phyloP scores from a whole-genome alignment of 1,140 invertebrate species.

The Adoxophyes honmai region DNA sequence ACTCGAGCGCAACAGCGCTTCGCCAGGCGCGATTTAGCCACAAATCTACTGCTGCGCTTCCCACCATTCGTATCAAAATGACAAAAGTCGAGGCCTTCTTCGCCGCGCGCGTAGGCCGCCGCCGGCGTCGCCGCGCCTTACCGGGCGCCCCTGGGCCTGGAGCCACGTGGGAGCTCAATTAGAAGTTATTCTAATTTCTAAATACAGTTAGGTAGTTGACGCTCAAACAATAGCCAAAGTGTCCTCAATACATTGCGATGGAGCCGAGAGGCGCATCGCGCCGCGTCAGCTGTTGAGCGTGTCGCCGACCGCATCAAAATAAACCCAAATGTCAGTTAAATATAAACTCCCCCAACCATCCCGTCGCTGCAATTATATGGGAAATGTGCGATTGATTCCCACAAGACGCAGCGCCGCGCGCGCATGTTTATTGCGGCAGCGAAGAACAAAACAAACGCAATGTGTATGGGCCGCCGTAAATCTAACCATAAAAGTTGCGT shows the following conservation, averaged over 20 bases:
- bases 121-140: not conserved
- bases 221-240: no score
- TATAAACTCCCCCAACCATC: constrained; percentile 5
- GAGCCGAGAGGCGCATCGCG: not conserved
- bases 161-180: not conserved
- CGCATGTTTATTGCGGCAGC: not conserved
- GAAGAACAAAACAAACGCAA: not conserved
- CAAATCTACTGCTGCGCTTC: no score
- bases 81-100: no score
- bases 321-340: constrained; percentile 29
- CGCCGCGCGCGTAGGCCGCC: not conserved
- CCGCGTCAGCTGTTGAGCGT: constrained; percentile 11
- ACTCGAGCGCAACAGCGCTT: no score
- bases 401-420: not conserved
- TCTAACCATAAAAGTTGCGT: not conserved
- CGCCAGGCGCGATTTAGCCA: no score
- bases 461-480: not conserved
- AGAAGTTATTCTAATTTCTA: no score
- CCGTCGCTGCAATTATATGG: not conserved
- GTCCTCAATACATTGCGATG: no score
- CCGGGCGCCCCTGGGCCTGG: not conserved
- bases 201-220: no score
- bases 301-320: constrained; percentile 20
- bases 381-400: not conserved
- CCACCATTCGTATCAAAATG: no score